Conservation (phyloP, 1,140 invertebrate genomes). For the Hylaeus volcanicus region DNA sequence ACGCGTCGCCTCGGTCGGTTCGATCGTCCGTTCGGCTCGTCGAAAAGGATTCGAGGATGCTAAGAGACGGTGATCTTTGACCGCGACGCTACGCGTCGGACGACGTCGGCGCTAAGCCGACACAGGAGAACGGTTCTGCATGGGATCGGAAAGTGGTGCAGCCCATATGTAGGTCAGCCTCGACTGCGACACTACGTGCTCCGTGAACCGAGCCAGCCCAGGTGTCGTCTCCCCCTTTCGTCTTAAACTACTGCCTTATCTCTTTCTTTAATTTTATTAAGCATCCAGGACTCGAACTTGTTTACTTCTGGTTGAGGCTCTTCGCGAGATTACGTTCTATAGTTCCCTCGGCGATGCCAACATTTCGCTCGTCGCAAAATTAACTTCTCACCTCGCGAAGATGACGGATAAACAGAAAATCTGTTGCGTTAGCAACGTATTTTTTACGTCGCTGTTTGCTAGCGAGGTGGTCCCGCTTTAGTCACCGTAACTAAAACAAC, state of each 20-base stretch:
- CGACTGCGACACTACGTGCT: slow-evolving; percentile 75
- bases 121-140: slow-evolving; percentile 44
- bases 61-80: too few species aligned
- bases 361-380: too few species aligned
- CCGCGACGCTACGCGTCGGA: neutral
- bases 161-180: slow-evolving; percentile 73
- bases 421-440: too few species aligned
- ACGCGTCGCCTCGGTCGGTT: neutral
- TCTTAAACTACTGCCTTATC: neutral
- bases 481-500: too few species aligned
- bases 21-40: neutral
- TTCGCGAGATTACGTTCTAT: too few species aligned
- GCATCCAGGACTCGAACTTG: neutral
- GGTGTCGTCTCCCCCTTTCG: slow-evolving; percentile 16
- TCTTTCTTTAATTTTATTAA: slow-evolving; percentile 10
- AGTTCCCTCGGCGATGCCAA: too few species aligned
- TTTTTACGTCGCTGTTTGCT: too few species aligned
- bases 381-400: too few species aligned
- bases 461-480: too few species aligned
- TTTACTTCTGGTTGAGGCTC: neutral
- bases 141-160: slow-evolving; percentile 65
- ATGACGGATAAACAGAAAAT: too few species aligned
- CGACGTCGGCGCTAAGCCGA: slow-evolving; percentile 39
- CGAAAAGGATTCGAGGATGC: too few species aligned
- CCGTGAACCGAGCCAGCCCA: slow-evolving; percentile 59